Percentiles rank a stretch among this genome's conserved stretches.
phyloP scores from a whole-genome alignment of 2,113 vertebrate genomes.

The Polypterus senegalus region DNA sequence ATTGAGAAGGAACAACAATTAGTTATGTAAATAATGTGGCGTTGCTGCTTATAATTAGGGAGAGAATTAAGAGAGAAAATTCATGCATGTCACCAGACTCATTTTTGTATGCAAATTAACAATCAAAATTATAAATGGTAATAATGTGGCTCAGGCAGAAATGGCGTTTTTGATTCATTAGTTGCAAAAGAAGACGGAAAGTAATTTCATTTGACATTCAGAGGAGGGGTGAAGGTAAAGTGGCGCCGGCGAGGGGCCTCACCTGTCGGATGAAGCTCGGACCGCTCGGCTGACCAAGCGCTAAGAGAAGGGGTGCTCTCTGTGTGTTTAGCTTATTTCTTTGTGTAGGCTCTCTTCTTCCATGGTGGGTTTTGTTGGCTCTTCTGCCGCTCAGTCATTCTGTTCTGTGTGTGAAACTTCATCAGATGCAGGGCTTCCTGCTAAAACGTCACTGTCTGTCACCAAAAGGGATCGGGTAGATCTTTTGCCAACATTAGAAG shows the following conservation, averaged over 20 bases:
- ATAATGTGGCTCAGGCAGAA: conserved; percentile 82
- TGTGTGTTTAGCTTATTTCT: too few species aligned
- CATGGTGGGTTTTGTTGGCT: too few species aligned
- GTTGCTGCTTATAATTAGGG: conserved; percentile 98
- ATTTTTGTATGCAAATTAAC: conserved; percentile 98
- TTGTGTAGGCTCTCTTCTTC: too few species aligned
- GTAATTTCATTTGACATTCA: conserved; percentile 62
- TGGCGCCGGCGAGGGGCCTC: background rate
- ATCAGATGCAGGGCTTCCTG: too few species aligned
- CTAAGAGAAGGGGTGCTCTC: too few species aligned
- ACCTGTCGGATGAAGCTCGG: too few species aligned
- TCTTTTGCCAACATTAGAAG: too few species aligned
- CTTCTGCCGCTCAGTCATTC: too few species aligned
- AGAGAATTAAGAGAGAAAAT: conserved; percentile 69
- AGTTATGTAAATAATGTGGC: conserved; percentile 99
- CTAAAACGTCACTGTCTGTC: too few species aligned
- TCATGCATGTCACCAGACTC: conserved; percentile 88
- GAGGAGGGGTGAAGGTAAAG: conserved; percentile 36
- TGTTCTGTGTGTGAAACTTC: too few species aligned
- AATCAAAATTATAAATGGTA: conserved; percentile 96
- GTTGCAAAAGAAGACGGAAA: conserved; percentile 41
- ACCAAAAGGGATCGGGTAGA: too few species aligned
- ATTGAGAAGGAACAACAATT: conserved; percentile 99
- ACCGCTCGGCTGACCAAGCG: too few species aligned
- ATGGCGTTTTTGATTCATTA: conserved; percentile 86